phyloP scores from a whole-genome alignment of 2,113 vertebrate genomes.

The Lichenostomus cassidix region DNA sequence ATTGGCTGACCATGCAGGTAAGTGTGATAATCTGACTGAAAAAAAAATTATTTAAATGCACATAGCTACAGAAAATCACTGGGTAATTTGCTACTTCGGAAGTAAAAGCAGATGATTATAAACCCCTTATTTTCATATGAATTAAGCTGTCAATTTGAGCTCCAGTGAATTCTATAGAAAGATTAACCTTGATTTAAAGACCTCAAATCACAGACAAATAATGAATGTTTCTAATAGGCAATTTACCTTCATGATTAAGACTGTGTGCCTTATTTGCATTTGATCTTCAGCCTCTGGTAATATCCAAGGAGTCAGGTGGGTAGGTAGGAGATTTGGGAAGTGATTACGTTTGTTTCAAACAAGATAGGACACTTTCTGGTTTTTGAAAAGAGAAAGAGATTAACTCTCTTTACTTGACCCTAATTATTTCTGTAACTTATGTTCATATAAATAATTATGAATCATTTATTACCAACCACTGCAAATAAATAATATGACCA shows the following conservation, averaged over 20 bases:
- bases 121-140: neutral
- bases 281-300: neutral
- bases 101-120: neutral
- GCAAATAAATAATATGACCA: neutral
- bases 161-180: neutral
- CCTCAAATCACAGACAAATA: neutral
- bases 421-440: neutral
- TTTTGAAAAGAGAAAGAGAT: neutral
- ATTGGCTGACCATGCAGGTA: neutral
- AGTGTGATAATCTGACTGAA: neutral
- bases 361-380: neutral
- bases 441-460: neutral
- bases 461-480: neutral
- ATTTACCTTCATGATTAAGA: neutral
- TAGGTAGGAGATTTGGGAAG: neutral
- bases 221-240: neutral
- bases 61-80: neutral
- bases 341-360: neutral
- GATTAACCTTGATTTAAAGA: neutral
- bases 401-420: neutral
- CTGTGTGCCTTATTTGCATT: neutral
- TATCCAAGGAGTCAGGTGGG: neutral
- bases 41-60: neutral
- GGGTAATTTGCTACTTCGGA: neutral
- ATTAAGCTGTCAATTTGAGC: neutral